Evolutionary conservation across 2,888 invertebrate genomes (phyloP), one percentile per base, ranked within the genome.

Genomic region (Dorcus hopei): DNA sequence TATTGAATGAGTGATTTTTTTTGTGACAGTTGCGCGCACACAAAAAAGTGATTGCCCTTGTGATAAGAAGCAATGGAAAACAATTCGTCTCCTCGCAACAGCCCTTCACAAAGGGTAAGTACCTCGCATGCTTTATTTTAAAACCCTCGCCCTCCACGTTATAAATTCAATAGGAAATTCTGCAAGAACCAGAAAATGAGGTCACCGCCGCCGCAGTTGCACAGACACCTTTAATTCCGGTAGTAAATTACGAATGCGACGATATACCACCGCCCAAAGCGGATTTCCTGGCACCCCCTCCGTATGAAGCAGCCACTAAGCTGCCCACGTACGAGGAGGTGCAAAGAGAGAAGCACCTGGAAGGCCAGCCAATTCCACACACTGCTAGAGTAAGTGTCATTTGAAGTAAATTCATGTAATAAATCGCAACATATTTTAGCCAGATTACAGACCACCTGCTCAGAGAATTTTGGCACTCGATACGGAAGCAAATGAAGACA

Each of bases 241-340:
- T 74, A 59, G 70, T 72, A 26, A 72, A 71, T 54, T 72, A 74
- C 49, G 70, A 71, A 8, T 65, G 57, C 42, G 84, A 84, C 62
- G 89, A 90, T 62, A 86, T 92, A 71, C 90, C 91, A 48, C 92
- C 93, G 5, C 93, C 93, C 0, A 90, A 89, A 74, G 86, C 88
- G 1, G 93, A 93, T 72, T 92, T 90, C 74, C 89, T 89, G 42
- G 93, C 93, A 48, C 93, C 93, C 59, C 95, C 95, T 1, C 93
- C 93, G 0, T 95, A 95, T 71, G 92, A 92, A 77, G 87, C 91
- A 58, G 91, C 88, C 64, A 76, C 77, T 4, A 93, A 93, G 78
- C 80, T 95, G 71, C 95, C 93, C 4, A 91, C 93, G 9, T 95
- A 95, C 75, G 95, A 95, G 77, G 95, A 95, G 77, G 95, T 95